Evolutionary conservation across 2,797 vertebrate genomes (phyloP).

Genomic region (Pagetopsis macropterus): DNA sequence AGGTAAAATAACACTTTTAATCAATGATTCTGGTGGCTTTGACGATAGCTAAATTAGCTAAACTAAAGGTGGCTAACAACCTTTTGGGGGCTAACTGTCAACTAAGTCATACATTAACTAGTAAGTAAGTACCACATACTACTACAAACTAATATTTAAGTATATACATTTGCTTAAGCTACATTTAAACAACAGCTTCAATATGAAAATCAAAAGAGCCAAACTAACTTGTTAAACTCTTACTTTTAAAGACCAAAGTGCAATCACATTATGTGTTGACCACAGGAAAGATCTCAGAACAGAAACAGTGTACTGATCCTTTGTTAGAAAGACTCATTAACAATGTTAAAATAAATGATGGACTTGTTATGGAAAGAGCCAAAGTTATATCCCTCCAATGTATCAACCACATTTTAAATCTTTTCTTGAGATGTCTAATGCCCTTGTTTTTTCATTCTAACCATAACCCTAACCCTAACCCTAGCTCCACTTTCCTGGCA

Average conservation of each 20-base stretch:
- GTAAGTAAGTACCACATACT: too few relatives aligned
- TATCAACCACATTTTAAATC: background rate
- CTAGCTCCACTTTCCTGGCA: background rate
- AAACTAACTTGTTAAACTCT: background rate
- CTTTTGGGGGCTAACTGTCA: too few relatives aligned
- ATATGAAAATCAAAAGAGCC: background rate
- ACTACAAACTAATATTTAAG: background rate
- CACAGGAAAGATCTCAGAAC: background rate
- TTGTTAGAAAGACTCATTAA: background rate
- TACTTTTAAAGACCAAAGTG: background rate
- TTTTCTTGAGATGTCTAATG: background rate
- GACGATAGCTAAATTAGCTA: too few relatives aligned
- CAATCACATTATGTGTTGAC: background rate
- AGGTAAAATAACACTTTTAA: too few relatives aligned
- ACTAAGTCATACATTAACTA: too few relatives aligned
- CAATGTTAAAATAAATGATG: background rate
- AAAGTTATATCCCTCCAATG: background rate
- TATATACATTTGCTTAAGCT: background rate
- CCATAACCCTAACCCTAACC: background rate
- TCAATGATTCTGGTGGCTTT: too few relatives aligned
- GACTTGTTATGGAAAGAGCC: background rate
- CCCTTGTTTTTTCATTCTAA: background rate
- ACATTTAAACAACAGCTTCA: background rate
- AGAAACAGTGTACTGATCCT: background rate
- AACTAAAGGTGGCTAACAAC: too few relatives aligned